Evolutionary conservation across 2,113 vertebrate genomes (phyloP).

Genomic region (Phoenicopterus ruber): DNA sequence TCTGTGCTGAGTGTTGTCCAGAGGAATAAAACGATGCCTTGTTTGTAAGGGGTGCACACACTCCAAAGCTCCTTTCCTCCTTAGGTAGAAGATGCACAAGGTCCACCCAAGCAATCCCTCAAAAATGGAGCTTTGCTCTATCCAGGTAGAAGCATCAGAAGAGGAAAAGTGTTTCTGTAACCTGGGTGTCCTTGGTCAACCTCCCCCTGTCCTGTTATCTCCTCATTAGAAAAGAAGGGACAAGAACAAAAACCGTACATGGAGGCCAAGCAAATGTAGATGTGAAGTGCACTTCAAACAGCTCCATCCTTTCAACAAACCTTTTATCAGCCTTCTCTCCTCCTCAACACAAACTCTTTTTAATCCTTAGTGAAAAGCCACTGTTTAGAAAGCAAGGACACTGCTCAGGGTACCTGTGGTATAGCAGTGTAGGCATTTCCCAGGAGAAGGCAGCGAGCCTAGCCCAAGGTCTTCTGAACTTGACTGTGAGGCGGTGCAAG

Average conservation of each 20-base stretch:
- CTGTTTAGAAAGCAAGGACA: neutral
- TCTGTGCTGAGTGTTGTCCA: neutral
- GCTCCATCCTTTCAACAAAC: conserved; percentile 26
- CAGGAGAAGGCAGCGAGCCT: neutral
- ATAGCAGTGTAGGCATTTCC: neutral
- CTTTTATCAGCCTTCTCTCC: neutral
- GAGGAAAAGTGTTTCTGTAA: neutral
- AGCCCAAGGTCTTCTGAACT: neutral
- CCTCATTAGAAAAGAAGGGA: conserved; percentile 1
- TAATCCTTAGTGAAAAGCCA: conserved; percentile 4
- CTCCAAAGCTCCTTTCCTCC: neutral
- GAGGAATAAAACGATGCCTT: neutral
- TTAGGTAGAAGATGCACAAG: neutral
- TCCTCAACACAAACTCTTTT: neutral
- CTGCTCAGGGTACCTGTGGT: neutral
- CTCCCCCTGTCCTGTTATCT: neutral
- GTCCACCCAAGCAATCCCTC: neutral
- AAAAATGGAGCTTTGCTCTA: neutral
- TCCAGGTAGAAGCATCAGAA: neutral
- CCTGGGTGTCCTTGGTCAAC: conserved; percentile 1
- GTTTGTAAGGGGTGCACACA: neutral
- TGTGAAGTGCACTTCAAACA: conserved; percentile 42
- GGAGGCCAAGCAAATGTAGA: neutral
- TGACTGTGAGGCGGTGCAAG: neutral
- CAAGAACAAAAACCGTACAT: neutral